phyloP scores from a whole-genome alignment of 2,888 invertebrate genomes.

The Tiliacea citrago region DNA sequence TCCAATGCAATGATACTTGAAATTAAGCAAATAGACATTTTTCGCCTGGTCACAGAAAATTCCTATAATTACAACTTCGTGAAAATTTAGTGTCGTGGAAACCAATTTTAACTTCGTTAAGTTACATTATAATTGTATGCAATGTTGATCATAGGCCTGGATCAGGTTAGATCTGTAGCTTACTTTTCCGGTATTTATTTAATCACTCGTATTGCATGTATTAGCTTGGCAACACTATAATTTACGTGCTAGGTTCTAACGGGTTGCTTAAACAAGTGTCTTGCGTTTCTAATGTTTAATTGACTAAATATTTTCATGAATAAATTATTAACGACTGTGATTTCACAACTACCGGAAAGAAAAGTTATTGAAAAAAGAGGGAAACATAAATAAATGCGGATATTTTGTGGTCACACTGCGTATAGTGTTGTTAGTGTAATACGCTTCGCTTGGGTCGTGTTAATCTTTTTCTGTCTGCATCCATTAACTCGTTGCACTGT shows the following conservation, averaged over 20 bases:
- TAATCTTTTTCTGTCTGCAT: conserved; percentile 11
- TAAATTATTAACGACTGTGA: background rate
- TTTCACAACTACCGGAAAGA: conserved; percentile 33
- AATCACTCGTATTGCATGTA: conserved; percentile 45
- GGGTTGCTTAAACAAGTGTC: conserved; percentile 31
- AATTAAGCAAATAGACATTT: conserved; percentile 12
- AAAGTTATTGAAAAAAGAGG: conserved; percentile 28
- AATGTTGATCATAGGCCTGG: conserved; percentile 21
- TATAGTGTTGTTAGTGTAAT: conserved; percentile 18
- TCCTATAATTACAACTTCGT: conserved; percentile 34
- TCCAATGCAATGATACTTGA: conserved; percentile 22
- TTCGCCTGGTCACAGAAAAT: conserved; percentile 28
- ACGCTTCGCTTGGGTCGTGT: conserved; percentile 22
- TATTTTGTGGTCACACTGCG: conserved; percentile 21
- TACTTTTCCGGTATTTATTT: conserved; percentile 42
- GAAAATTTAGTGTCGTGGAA: conserved; percentile 29
- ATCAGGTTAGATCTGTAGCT: conserved; percentile 4
- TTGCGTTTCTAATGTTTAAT: conserved; percentile 36
- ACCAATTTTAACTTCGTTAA: conserved; percentile 36
- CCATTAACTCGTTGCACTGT: conserved; percentile 14
- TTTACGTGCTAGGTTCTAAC: conserved; percentile 56
- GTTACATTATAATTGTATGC: conserved; percentile 43
- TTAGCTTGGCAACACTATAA: conserved; percentile 37
- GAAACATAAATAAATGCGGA: conserved; percentile 20
- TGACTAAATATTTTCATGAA: conserved; percentile 40